Evolutionary conservation across 2,888 invertebrate species (phyloP).

Genomic region (Tipula confusa): DNA sequence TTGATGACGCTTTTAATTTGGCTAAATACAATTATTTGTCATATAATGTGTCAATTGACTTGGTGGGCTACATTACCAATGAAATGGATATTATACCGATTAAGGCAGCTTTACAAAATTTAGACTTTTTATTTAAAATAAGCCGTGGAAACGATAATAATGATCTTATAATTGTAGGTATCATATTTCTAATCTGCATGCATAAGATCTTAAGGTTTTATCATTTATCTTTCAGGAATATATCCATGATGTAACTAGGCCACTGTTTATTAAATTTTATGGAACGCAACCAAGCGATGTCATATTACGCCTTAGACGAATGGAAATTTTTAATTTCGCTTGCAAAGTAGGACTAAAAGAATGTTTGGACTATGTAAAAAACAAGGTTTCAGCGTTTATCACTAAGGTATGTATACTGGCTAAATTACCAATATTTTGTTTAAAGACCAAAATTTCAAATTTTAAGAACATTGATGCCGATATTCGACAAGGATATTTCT

Average conservation of each 20-base stretch:
- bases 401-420: neutral
- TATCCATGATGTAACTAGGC: neutral
- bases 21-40: constrained; percentile 29
- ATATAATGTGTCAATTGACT: neutral
- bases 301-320: neutral
- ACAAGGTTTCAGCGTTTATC: neutral
- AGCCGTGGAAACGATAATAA: neutral
- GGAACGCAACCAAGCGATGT: neutral
- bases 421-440: neutral
- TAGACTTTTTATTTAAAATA: neutral
- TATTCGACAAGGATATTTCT: neutral
- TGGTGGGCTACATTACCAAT: neutral
- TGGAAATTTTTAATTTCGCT: neutral
- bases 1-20: constrained; percentile 67
- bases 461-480: neutral
- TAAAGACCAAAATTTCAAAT: neutral
- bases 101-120: neutral
- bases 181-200: neutral
- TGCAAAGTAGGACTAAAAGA: neutral
- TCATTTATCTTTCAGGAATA: constrained; percentile 7
- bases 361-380: neutral
- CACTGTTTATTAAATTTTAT: neutral
- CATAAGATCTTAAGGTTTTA: no score
- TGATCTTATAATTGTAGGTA: neutral
- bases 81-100: constrained; percentile 26